Evolutionary conservation across 2,113 vertebrate genomes (phyloP).

Genomic region (Cyrtonyx montezumae): DNA sequence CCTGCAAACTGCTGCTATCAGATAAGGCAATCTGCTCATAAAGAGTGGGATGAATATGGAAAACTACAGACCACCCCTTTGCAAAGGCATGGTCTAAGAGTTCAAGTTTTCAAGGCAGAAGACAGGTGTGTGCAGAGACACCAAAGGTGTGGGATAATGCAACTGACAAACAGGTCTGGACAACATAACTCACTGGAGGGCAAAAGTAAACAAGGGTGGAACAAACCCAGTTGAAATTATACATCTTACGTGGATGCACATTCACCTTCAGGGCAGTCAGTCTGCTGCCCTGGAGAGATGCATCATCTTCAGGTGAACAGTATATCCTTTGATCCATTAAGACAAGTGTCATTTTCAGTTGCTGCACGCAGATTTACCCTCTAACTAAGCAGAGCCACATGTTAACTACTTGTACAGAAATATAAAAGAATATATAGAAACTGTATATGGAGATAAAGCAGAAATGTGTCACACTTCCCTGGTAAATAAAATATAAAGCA

Average conservation of each 20-base stretch:
- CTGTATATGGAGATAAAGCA: not conserved
- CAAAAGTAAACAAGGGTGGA: constrained; percentile 57
- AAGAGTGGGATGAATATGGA: not conserved
- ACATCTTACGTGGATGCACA: not conserved
- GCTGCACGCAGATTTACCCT: not conserved
- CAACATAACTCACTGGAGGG: constrained; percentile 38
- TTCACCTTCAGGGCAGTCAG: constrained; percentile 20
- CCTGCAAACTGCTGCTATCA: not conserved
- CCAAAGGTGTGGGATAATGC: constrained; percentile 12
- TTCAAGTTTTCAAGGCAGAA: not conserved
- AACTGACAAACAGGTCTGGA: constrained; percentile 33
- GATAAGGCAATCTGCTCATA: not conserved
- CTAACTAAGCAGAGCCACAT: not conserved
- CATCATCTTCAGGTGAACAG: constrained; percentile 6
- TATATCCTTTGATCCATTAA: constrained; percentile 30
- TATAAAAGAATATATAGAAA: not conserved
- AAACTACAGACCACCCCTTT: not conserved
- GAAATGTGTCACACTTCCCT: not conserved
- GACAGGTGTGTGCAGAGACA: not conserved
- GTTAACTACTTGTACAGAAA: not conserved
- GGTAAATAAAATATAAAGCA: not conserved
- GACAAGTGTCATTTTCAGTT: constrained; percentile 46
- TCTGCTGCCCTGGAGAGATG: constrained; percentile 27
- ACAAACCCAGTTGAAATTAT: constrained; percentile 14
- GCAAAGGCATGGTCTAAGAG: not conserved